These are phyloP conservation scores for Macropus fuliginosus DNA, from an alignment of 2,797 vertebrate species.

Conservation along the genomic window DNA sequence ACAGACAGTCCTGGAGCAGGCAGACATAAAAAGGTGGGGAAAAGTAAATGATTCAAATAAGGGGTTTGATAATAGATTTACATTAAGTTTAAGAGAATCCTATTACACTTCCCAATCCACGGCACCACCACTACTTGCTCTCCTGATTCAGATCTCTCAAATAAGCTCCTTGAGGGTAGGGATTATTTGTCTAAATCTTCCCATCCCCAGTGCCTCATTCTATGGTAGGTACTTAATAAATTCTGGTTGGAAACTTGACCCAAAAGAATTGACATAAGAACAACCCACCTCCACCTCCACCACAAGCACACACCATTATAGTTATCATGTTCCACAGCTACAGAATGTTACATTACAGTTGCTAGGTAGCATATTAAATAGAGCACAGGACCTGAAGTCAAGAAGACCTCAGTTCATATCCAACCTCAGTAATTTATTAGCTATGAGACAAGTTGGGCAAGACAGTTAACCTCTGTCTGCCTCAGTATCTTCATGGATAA, in stretches of 20 bases:
- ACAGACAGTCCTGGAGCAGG: not conserved
- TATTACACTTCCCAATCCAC: not conserved
- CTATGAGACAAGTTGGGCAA: not conserved
- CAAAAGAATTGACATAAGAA: not conserved
- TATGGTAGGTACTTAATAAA: not conserved
- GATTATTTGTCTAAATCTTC: not conserved
- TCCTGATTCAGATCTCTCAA: not conserved
- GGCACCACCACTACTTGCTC: not conserved
- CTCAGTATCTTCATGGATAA: not conserved
- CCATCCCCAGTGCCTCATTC: not conserved
- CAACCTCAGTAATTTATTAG: not conserved
- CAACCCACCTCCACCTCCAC: not conserved
- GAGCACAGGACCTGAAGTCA: not conserved
- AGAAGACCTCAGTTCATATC: not conserved
- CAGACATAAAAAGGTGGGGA: not conserved
- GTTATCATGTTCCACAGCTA: not conserved
- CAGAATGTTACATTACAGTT: not conserved
- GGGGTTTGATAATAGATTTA: slow-evolving; percentile 2
- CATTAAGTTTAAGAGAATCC: not conserved
- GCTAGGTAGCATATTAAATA: not conserved
- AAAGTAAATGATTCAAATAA: not conserved
- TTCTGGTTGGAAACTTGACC: not conserved
- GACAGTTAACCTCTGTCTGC: not conserved
- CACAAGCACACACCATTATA: not conserved
- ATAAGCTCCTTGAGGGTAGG: not conserved